These are phyloP conservation scores for Temnothorax ravouxi DNA, from an alignment of 2,888 invertebrate species.

Conservation along the genomic window DNA sequence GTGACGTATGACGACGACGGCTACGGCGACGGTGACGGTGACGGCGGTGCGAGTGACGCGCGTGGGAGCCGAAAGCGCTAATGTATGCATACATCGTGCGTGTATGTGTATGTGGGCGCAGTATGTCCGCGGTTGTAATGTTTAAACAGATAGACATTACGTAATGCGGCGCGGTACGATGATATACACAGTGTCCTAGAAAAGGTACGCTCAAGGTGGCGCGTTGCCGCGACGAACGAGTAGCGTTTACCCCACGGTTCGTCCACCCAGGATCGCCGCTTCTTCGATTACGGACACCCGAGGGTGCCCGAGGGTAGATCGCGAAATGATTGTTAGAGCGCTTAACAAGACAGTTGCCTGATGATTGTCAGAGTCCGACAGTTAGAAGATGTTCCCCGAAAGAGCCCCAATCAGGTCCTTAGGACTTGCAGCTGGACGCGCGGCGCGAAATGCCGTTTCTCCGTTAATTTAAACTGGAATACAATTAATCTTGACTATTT, in stretches of 20 bases:
- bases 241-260: background rate
- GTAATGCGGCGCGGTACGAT: conserved; percentile 13
- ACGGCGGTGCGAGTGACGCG: conserved; percentile 25
- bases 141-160: conserved; percentile 25
- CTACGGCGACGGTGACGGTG: background rate
- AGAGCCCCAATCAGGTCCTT: background rate
- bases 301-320: background rate
- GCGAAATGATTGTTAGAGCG: background rate
- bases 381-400: background rate
- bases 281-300: background rate
- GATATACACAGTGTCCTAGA: conserved; percentile 40
- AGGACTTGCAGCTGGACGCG: background rate
- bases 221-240: background rate
- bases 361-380: no score
- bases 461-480: background rate
- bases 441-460: no score
- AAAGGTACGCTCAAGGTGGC: conserved; percentile 24
- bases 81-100: background rate
- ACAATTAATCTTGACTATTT: background rate
- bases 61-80: conserved; percentile 51
- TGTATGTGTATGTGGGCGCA: background rate
- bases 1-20: conserved; percentile 42
- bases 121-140: background rate
- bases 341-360: background rate
- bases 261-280: background rate